phyloP scores from a whole-genome alignment of 2,888 invertebrate genomes.

The Penaeus monodon region DNA sequence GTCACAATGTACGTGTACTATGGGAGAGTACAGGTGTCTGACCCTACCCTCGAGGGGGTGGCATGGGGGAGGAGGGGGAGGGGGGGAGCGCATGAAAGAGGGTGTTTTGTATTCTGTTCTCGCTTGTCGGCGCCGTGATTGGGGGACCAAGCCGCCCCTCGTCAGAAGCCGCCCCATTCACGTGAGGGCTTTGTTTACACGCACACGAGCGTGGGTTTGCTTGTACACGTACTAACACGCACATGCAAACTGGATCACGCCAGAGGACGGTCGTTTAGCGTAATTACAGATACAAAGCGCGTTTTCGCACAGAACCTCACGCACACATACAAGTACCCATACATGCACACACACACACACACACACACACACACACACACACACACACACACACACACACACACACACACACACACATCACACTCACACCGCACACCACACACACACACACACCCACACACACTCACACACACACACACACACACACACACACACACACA shows the following conservation, averaged over 20 bases:
- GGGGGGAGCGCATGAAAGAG: no score
- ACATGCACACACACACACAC: slow-evolving; percentile 13
- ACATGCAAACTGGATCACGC: background rate
- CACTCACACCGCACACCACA: slow-evolving; percentile 12
- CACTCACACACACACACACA: slow-evolving; percentile 1
- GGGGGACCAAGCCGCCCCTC: no score
- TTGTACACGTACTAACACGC: background rate
- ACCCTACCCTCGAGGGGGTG: no score
- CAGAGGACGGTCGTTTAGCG: no score
- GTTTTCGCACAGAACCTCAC: background rate
- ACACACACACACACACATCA: slow-evolving; percentile 14
- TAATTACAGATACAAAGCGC: no score
- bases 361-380: slow-evolving; percentile 14
- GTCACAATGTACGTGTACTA: no score
- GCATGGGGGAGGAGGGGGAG: no score
- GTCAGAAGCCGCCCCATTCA: no score
- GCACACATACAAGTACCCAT: background rate
- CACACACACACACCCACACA: background rate
- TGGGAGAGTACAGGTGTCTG: no score
- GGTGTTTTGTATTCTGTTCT: no score
- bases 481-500: slow-evolving; percentile 14
- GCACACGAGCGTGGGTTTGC: background rate
- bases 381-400: slow-evolving; percentile 5
- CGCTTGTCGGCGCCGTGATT: no score
- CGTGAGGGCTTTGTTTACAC: background rate